Evolutionary conservation across 2,113 vertebrate genomes (phyloP), one percentile per base, ranked within the genome.

Genomic region (Myiopsitta monachus): DNA sequence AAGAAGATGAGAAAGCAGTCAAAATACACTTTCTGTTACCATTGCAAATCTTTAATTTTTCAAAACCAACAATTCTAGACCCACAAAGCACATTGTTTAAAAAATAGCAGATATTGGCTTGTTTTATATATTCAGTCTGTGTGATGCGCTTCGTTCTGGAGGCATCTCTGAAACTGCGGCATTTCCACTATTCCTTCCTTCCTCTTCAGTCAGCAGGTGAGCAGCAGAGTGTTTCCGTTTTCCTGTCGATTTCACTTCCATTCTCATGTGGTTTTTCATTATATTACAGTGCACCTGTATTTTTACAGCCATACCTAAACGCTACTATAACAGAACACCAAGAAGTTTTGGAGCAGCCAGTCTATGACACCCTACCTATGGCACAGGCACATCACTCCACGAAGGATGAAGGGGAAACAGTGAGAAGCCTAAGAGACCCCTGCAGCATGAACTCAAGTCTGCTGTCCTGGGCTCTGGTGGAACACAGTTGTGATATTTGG

Each of bases 1-100:
- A 7, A 51, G 57, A 54, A 78, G 64, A 31, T 2, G 63, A 51
- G 21, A 52, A 63, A 69, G 30, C 38, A 24, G 55, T 10, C 70
- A 43, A 4, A 54, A 17, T 2, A 16, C 5, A 30, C 66, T 57
- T 64, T 66, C 87, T 52, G 63, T 12, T n/a, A 23, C 36, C 5
- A 38, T 2, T 23, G 64, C 7, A 22, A 38, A 39, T 2, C 30
- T 12, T 47, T 3, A 8, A 0, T n/a, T 69, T 55, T 19, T 36
- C n/a, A 36, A 41, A 43, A 18, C 2, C 10, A 7, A 21, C 36
- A 2, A 12, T 18, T 67, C 46, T 11, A 55, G 4, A 18, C 16
- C 36, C 59, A 12, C 47, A n/a, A 7, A 43, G 47, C 5, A 0
- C 22, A 1, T 8, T 39, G 43, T 30, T 46, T 51, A 30, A 39